These are phyloP conservation scores for Drosophila athabasca DNA, from an alignment of 1,140 invertebrate species.

Conservation along the genomic window DNA sequence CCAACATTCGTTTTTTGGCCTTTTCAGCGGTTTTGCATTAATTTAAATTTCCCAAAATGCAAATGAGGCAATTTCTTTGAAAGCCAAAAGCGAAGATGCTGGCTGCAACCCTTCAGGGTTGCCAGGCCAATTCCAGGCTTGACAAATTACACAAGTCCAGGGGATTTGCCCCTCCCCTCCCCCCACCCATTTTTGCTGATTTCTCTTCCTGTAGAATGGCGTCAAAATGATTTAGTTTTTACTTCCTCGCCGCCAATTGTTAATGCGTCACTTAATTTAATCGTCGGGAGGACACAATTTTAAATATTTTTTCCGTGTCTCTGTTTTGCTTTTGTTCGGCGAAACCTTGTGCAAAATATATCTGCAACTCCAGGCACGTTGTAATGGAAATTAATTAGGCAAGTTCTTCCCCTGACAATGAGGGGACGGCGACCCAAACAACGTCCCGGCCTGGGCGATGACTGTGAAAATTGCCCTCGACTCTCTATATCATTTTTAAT, in stretches of 20 bases:
- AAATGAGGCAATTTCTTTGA: conserved; percentile 82
- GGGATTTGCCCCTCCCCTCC: too few relatives aligned
- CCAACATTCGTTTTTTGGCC: conserved; percentile 61
- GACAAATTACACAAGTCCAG: conserved; percentile 66
- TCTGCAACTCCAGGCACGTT: conserved; percentile 71
- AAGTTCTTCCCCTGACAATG: conserved; percentile 51
- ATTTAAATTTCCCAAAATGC: conserved; percentile 83
- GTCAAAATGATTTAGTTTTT: conserved; percentile 74
- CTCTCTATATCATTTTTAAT: conserved; percentile 68
- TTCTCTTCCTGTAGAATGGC: conserved; percentile 36
- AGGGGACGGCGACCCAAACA: not conserved
- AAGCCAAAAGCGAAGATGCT: conserved; percentile 62
- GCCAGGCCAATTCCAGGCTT: conserved; percentile 61
- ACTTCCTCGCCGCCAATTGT: conserved; percentile 45
- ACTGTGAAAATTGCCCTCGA: conserved; percentile 36
- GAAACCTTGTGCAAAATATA: conserved; percentile 16
- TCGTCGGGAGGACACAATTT: conserved; percentile 30
- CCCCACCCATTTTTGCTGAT: conserved; percentile 1
- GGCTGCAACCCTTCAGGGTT: conserved; percentile 56
- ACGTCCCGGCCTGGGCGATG: conserved; percentile 4
- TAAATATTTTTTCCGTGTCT: conserved; percentile 22
- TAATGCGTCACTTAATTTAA: conserved; percentile 69
- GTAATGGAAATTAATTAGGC: conserved; percentile 80
- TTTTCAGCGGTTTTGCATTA: conserved; percentile 82
- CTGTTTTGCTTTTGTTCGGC: conserved; percentile 16